These are phyloP conservation scores for Furnarius figulus DNA, from an alignment of 2,113 vertebrate genomes.

Conservation along the genomic window DNA sequence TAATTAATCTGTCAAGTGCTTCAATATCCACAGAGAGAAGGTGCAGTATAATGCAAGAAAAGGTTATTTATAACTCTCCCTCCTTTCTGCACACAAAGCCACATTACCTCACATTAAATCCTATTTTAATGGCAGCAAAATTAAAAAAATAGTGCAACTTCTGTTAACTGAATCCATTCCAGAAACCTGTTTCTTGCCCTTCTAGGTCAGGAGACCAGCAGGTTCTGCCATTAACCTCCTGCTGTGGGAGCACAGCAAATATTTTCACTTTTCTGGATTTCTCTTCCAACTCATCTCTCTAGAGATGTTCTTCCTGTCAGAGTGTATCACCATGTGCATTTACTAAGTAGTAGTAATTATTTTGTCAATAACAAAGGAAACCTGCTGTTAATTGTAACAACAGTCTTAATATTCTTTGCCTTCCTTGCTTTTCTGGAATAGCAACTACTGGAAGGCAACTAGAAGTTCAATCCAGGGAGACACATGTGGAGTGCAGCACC, in stretches of 20 bases:
- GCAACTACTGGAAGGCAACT: background rate
- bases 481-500: background rate
- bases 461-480: background rate
- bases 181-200: background rate
- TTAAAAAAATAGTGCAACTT: background rate
- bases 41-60: background rate
- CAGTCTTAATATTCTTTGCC: background rate
- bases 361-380: background rate
- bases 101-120: background rate
- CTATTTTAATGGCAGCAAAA: background rate
- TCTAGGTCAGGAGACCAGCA: background rate
- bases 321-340: background rate
- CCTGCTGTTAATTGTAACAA: background rate
- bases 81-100: background rate
- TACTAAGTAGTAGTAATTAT: background rate
- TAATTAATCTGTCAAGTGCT: slow-evolving; percentile 27
- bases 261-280: background rate
- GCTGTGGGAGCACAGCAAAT: background rate
- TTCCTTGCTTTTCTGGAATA: background rate
- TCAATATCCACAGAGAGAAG: background rate
- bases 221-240: slow-evolving; percentile 5
- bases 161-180: background rate
- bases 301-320: background rate
- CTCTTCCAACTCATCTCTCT: background rate
- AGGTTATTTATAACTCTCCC: background rate